phyloP scores from a whole-genome alignment of 2,113 vertebrate species.

The Plestiodon gilberti region DNA sequence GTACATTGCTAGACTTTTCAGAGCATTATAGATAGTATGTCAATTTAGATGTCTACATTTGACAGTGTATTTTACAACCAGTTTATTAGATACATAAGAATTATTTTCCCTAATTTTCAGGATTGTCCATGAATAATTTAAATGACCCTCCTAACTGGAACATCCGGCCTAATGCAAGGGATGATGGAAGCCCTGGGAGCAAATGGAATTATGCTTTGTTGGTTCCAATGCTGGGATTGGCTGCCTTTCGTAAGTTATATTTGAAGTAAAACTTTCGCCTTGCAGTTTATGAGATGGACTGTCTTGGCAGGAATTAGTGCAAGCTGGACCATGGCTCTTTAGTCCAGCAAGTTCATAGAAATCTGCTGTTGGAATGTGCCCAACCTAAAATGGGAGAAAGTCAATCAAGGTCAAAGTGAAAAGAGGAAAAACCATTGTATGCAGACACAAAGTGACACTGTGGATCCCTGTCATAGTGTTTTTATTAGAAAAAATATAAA shows the following conservation, averaged over 20 bases:
- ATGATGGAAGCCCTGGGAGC: slow-evolving; percentile 83
- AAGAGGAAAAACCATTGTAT: not conserved
- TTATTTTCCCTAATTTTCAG: slow-evolving; percentile 34
- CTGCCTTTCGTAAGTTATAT: slow-evolving; percentile 92
- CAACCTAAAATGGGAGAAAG: not conserved
- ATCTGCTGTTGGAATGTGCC: not conserved
- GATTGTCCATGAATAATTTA: slow-evolving; percentile 91
- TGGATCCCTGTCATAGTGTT: too few species aligned
- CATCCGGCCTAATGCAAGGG: slow-evolving; percentile 83
- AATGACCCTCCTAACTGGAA: slow-evolving; percentile 95
- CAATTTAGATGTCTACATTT: not conserved
- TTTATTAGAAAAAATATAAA: too few species aligned
- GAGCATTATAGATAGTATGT: not conserved
- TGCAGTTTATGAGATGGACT: not conserved
- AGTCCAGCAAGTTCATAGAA: fast-evolving
- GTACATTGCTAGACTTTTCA: not conserved
- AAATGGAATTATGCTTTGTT: slow-evolving; percentile 95
- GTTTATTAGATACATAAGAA: not conserved
- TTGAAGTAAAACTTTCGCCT: slow-evolving; percentile 5
- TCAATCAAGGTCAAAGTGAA: not conserved
- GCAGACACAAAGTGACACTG: not conserved
- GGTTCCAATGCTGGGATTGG: slow-evolving; percentile 94
- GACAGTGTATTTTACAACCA: not conserved
- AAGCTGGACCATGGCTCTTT: not conserved
- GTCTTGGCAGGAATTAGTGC: fast-evolving